Conservation (phyloP, 2,797 vertebrate genomes). For the Aulostomus chinensis region DNA sequence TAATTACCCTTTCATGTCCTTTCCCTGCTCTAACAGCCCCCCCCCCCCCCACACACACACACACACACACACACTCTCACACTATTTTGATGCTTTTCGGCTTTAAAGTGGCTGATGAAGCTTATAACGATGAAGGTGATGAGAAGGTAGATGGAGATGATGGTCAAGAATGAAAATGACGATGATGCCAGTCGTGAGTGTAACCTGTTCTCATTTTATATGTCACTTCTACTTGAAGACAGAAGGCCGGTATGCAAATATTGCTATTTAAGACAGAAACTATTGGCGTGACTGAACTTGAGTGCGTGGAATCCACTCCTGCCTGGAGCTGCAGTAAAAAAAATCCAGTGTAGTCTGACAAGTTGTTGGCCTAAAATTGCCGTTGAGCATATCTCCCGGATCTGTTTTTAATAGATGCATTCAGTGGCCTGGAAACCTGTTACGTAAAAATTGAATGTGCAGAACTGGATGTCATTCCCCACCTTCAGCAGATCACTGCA, state of each 20-base stretch:
- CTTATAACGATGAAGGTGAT: too few relatives aligned
- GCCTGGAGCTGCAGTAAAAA: slow-evolving; percentile 26
- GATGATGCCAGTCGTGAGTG: background rate
- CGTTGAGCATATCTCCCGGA: slow-evolving; percentile 20
- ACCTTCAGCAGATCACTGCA: slow-evolving; percentile 1
- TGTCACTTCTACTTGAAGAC: background rate
- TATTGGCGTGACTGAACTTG: slow-evolving; percentile 9
- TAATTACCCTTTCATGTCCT: too few relatives aligned
- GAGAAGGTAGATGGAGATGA: too few relatives aligned
- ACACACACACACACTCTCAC: too few relatives aligned
- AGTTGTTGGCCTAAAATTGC: slow-evolving; percentile 32
- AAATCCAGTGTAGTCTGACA: slow-evolving; percentile 21
- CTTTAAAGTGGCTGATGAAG: too few relatives aligned
- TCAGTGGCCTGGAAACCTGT: slow-evolving; percentile 13
- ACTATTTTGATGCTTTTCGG: too few relatives aligned
- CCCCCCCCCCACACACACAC: too few relatives aligned
- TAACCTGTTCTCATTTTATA: background rate
- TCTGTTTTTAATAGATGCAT: slow-evolving; percentile 17
- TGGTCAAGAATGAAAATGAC: too few relatives aligned
- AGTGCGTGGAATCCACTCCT: slow-evolving; percentile 23
- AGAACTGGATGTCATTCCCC: background rate
- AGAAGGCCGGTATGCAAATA: slow-evolving; percentile 1
- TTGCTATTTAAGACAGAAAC: background rate
- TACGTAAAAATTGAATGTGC: slow-evolving; percentile 5
- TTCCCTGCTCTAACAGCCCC: too few relatives aligned